These are phyloP conservation scores for Polymixis lichenea DNA, from an alignment of 2,888 invertebrate genomes.

Conservation along the genomic window DNA sequence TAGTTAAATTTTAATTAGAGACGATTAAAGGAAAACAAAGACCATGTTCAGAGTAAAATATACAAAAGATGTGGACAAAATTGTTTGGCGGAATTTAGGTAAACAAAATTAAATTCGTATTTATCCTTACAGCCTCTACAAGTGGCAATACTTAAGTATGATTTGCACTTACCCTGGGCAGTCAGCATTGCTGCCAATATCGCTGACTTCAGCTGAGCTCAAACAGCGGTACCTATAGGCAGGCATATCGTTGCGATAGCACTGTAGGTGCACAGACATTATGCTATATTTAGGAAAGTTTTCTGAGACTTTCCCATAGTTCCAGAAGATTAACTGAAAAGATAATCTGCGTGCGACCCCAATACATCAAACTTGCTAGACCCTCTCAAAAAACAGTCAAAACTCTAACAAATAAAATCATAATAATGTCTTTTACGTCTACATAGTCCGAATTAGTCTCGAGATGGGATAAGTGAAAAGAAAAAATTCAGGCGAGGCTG, in stretches of 20 bases:
- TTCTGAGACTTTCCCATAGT: background rate
- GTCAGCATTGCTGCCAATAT: background rate
- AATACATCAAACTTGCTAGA: background rate
- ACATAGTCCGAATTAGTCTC: slow-evolving; percentile 66
- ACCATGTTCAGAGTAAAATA: background rate
- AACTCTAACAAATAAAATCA: slow-evolving; percentile 21
- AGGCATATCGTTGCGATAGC: background rate
- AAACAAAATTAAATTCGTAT: background rate
- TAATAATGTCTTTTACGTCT: slow-evolving; percentile 52
- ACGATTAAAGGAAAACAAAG: background rate
- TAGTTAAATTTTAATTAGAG: background rate
- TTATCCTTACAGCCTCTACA: background rate
- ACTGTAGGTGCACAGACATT: background rate
- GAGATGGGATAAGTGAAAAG: slow-evolving; percentile 67
- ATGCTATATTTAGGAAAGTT: background rate
- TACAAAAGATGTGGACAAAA: background rate
- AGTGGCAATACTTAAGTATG: too few species aligned
- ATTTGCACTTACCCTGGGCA: background rate
- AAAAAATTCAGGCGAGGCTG: slow-evolving; percentile 66
- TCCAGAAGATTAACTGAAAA: background rate
- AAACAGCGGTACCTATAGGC: too few species aligned
- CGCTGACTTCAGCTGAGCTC: background rate
- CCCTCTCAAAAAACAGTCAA: background rate
- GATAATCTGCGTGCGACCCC: too few species aligned
- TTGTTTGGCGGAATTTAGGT: too few species aligned